Percentiles rank a stretch among this genome's conserved stretches.
These are phyloP conservation scores for Trematocara marginatum DNA, from an alignment of 2,113 vertebrate species.

Conservation along the genomic window DNA sequence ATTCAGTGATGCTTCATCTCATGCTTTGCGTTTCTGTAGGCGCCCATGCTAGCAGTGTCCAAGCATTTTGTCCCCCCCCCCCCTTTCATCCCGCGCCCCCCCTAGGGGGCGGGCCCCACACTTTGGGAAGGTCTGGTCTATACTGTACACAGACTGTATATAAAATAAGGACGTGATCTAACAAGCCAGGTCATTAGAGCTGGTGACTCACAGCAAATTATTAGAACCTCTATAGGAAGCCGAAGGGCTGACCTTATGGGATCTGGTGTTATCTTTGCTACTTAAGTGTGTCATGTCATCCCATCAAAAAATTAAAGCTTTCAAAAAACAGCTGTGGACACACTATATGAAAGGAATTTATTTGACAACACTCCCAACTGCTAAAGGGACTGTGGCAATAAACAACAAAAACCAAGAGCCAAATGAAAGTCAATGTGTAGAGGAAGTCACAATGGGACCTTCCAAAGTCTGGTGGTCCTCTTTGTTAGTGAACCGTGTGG, in stretches of 20 bases:
- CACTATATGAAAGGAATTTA: background rate
- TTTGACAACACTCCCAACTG: background rate
- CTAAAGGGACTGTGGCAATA: background rate
- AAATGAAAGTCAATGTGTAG: background rate
- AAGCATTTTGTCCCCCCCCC: no score
- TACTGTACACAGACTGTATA: background rate
- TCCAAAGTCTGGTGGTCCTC: background rate
- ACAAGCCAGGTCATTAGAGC: background rate
- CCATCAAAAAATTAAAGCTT: background rate
- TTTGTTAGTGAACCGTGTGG: background rate
- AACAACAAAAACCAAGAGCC: background rate
- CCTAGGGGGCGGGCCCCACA: no score
- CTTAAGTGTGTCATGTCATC: background rate
- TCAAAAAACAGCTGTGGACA: background rate
- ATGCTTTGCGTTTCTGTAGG: no score
- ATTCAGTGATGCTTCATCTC: no score
- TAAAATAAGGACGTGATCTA: background rate
- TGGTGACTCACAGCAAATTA: background rate
- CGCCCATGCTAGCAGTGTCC: no score
- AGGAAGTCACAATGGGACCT: background rate
- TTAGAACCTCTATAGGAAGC: background rate
- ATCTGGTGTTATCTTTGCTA: background rate
- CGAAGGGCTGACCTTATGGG: background rate
- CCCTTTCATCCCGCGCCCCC: no score
- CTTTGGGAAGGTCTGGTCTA: background rate